Evolutionary conservation across 1,140 invertebrate genomes (phyloP), one percentile per base, ranked within the genome.

Genomic region (Liolophura sinensis): DNA sequence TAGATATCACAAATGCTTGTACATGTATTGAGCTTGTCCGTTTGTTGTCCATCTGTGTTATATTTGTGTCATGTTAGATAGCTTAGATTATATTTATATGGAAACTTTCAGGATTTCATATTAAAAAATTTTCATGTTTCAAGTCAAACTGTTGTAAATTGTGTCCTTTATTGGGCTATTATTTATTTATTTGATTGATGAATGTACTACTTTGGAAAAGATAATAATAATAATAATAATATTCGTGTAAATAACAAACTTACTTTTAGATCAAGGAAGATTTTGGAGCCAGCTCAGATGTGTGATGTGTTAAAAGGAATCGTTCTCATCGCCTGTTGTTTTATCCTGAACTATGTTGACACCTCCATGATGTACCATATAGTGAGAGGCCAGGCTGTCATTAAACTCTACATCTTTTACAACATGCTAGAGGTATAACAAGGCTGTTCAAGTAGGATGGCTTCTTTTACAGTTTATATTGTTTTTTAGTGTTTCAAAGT

Each of bases 391-490:
- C 98, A 99, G 82, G 97, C 96, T 62, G 94, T 98, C 58, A 98
- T 99, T 80, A 99, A 99, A 82, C 86, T 99, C 57, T 99, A 99
- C 82, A 97, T 99, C 81, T 98, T 99, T 86, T 99, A 96, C 83
- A 99, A 99, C 86, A 99, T 99, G 95, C 86, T 99, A 59, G 98
- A 99, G 88, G 96, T 92, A n/a, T n/a, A 82, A 78, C 79, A 64
- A 62, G 15, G 16, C 20, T 57, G n/a, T 7, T 46, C 1, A 40
- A 14, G 49, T 56, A 60, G 58, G 60, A 40, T 65, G 20, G 14
- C 49, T 60, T 50, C 3, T 12, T 6, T 18, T 40, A 5, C 31
- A 40, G 9, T 40, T 40, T n/a, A n/a, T n/a, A n/a, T n/a, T n/a
- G n/a, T n/a, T n/a, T n/a, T n/a, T n/a, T n/a, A n/a, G n/a, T n/a